A percentile compares a stretch with the other conserved stretches of the same genome.
These are phyloP conservation scores for Oreochromis grahami DNA, from an alignment of 2,797 vertebrate genomes.

Conservation along the genomic window DNA sequence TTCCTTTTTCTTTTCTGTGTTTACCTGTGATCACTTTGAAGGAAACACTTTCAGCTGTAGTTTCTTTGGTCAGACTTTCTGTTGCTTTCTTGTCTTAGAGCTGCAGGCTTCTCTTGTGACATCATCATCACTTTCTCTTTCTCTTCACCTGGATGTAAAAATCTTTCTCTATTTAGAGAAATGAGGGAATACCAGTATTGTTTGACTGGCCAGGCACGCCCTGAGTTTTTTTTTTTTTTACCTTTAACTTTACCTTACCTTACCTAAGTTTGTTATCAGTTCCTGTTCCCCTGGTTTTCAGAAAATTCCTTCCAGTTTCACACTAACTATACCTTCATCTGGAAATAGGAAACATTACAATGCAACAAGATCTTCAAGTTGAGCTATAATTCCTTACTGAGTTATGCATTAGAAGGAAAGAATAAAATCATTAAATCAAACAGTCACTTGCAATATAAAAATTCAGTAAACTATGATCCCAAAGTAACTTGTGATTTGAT, in stretches of 20 bases:
- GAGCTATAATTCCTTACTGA: rapidly evolving
- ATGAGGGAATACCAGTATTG: rapidly evolving
- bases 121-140: too few species aligned
- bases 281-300: background rate
- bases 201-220: too few species aligned
- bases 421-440: background rate
- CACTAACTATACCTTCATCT: background rate
- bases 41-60: too few species aligned
- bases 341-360: background rate
- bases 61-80: too few species aligned
- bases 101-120: too few species aligned
- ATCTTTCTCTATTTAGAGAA: too few species aligned
- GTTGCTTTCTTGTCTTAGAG: too few species aligned
- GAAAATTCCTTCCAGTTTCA: rapidly evolving
- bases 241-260: background rate
- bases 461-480: background rate
- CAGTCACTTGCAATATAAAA: background rate
- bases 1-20: too few species aligned
- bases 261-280: background rate
- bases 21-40: too few species aligned
- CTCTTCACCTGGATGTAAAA: too few species aligned
- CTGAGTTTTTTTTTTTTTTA: too few species aligned
- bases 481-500: rapidly evolving
- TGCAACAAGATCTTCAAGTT: background rate
- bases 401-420: background rate